These are phyloP conservation scores for Streblospio benedicti DNA, from an alignment of 1,140 invertebrate genomes.

Conservation along the genomic window DNA sequence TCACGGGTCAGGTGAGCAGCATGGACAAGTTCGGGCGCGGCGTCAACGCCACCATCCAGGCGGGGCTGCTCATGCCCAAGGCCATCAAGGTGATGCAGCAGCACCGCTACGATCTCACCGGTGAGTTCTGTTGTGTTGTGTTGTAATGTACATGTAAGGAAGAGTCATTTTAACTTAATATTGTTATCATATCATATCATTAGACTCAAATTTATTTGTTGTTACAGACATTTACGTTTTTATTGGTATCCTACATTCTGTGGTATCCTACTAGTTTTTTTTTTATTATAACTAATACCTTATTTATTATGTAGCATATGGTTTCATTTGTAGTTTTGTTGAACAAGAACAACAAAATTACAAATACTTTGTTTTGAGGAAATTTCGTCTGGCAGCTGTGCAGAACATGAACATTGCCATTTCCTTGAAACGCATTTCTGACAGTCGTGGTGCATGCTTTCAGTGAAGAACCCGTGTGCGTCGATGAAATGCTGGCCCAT, in stretches of 20 bases:
- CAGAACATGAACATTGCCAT: not conserved
- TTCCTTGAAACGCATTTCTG: not conserved
- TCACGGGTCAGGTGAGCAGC: slow-evolving; percentile 70
- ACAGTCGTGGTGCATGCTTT: slow-evolving; percentile 17
- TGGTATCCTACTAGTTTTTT: slow-evolving; percentile 46
- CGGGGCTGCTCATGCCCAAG: slow-evolving; percentile 71
- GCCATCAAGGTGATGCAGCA: slow-evolving; percentile 59
- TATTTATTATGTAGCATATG: slow-evolving; percentile 23
- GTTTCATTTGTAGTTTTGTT: slow-evolving; percentile 14
- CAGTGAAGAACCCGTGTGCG: slow-evolving; percentile 62
- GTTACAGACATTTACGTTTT: not conserved
- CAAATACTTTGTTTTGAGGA: not conserved
- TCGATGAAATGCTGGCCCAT: slow-evolving; percentile 73
- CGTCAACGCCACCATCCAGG: slow-evolving; percentile 70
- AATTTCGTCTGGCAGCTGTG: not conserved
- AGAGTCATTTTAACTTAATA: slow-evolving; percentile 49
- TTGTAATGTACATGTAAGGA: slow-evolving; percentile 1
- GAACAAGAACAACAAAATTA: slow-evolving; percentile 12
- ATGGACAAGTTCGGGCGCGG: slow-evolving; percentile 94
- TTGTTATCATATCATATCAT: slow-evolving; percentile 42
- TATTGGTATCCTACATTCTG: not conserved
- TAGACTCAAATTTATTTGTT: not conserved
- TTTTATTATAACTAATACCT: slow-evolving; percentile 66
- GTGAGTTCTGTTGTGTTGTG: slow-evolving; percentile 19
- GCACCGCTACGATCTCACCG: slow-evolving; percentile 26